Conservation (phyloP, 1,140 invertebrate species). For the Brachionus calyciflorus region DNA sequence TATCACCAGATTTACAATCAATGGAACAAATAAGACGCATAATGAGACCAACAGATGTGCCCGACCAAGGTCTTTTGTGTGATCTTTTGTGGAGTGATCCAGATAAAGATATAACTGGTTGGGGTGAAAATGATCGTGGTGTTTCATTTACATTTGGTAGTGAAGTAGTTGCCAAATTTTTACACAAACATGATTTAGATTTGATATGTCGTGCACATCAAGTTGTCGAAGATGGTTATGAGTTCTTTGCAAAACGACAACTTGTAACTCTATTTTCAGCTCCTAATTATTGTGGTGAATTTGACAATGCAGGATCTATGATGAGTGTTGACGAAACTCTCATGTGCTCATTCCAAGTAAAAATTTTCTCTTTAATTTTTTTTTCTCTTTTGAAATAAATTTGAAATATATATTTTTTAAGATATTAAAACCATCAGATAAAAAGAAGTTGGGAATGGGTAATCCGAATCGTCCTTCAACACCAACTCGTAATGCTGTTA, state of each 20-base stretch:
- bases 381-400: neutral
- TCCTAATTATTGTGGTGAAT: constrained; percentile 98
- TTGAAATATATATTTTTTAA: neutral
- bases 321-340: constrained; percentile 99
- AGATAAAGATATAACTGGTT: constrained; percentile 65
- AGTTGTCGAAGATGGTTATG: constrained; percentile 90
- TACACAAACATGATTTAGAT: constrained; percentile 65
- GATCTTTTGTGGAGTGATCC: constrained; percentile 67
- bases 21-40: constrained; percentile 66
- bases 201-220: constrained; percentile 65
- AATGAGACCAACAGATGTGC: constrained; percentile 65
- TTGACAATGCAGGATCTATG: constrained; percentile 99
- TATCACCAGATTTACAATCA: constrained; percentile 64
- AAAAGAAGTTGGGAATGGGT: constrained; percentile 6
- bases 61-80: constrained; percentile 66
- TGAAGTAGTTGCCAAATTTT: constrained; percentile 66
- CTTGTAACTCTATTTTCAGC: constrained; percentile 91
- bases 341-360: constrained; percentile 87
- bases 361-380: neutral
- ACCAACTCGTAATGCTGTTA: constrained; percentile 36
- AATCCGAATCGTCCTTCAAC: constrained; percentile 32
- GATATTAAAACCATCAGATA: constrained; percentile 47
- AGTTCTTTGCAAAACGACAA: constrained; percentile 96
- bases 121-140: constrained; percentile 66
- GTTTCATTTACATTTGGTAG: constrained; percentile 65